A percentile compares a stretch with the other conserved stretches of the same genome.
Evolutionary conservation across 2,113 vertebrate genomes (phyloP).

Genomic region (Polypterus bichir): DNA sequence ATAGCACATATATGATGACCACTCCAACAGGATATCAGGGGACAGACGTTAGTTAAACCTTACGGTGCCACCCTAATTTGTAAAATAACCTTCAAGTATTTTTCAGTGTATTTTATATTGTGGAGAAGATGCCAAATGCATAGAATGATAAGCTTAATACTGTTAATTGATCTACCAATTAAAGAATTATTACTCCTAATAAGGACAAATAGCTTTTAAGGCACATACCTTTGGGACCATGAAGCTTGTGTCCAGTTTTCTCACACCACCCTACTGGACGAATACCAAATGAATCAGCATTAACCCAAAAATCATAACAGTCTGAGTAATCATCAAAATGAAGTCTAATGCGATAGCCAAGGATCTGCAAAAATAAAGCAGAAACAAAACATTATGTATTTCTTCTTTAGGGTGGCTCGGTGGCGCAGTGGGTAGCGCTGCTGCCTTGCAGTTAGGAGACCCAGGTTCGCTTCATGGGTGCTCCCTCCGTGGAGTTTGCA

Average conservation of each 20-base stretch:
- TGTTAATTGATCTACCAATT: not conserved
- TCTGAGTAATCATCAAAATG: constrained; percentile 53
- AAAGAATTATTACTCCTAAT: not conserved
- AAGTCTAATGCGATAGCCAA: constrained; percentile 49
- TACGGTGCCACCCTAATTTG: too few species aligned
- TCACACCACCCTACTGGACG: constrained; percentile 44
- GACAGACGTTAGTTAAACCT: too few species aligned
- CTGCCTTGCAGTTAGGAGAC: too few species aligned
- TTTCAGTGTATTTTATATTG: not conserved
- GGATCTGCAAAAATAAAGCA: constrained; percentile 34
- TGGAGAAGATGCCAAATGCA: not conserved
- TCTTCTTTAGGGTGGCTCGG: too few species aligned
- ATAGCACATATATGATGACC: too few species aligned
- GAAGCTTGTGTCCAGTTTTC: constrained; percentile 40
- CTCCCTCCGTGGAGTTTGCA: too few species aligned
- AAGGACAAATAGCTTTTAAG: not conserved
- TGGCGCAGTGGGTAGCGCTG: too few species aligned
- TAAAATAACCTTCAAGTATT: not conserved
- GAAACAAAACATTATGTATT: too few species aligned
- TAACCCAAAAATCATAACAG: constrained; percentile 63
- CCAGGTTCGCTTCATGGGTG: too few species aligned
- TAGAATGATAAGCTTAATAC: not conserved
- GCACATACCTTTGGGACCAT: constrained; percentile 50
- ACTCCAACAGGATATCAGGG: too few species aligned
- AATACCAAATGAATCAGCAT: constrained; percentile 46